Conservation (phyloP, 2,113 vertebrate species). For the Campylomormyrus numenius region DNA sequence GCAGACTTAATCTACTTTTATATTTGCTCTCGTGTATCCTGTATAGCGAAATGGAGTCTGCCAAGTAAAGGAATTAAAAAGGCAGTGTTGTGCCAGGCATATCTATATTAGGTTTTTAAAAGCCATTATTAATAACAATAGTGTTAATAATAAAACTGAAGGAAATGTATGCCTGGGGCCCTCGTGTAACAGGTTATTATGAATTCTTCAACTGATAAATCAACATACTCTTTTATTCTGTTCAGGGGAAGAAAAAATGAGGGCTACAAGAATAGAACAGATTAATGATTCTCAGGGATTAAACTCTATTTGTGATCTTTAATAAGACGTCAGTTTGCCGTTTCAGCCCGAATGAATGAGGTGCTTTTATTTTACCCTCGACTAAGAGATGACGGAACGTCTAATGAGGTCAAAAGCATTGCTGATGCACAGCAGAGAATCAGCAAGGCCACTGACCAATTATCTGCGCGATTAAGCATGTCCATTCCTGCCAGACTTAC, state of each 20-base stretch:
- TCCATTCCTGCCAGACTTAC: background rate
- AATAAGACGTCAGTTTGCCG: constrained; percentile 56
- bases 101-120: constrained; percentile 30
- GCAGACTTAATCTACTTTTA: background rate
- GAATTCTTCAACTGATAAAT: constrained; percentile 39
- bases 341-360: constrained; percentile 26
- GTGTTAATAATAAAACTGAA: constrained; percentile 55
- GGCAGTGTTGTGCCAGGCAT: constrained; percentile 28
- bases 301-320: constrained; percentile 51
- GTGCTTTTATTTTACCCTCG: constrained; percentile 28
- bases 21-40: background rate
- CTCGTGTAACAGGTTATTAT: constrained; percentile 56
- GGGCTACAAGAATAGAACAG: constrained; percentile 38
- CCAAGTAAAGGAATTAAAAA: constrained; percentile 31
- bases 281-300: constrained; percentile 57
- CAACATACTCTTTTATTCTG: constrained; percentile 46
- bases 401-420: constrained; percentile 9
- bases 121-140: constrained; percentile 54
- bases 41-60: background rate
- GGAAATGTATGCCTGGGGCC: constrained; percentile 50
- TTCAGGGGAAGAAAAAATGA: constrained; percentile 45
- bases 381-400: background rate
- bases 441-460: background rate
- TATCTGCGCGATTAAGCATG: background rate
- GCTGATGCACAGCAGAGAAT: background rate